Evolutionary conservation across 2,797 vertebrate genomes (phyloP), one percentile per base, ranked within the genome.

Genomic region (Cyprinodon diabolis): DNA sequence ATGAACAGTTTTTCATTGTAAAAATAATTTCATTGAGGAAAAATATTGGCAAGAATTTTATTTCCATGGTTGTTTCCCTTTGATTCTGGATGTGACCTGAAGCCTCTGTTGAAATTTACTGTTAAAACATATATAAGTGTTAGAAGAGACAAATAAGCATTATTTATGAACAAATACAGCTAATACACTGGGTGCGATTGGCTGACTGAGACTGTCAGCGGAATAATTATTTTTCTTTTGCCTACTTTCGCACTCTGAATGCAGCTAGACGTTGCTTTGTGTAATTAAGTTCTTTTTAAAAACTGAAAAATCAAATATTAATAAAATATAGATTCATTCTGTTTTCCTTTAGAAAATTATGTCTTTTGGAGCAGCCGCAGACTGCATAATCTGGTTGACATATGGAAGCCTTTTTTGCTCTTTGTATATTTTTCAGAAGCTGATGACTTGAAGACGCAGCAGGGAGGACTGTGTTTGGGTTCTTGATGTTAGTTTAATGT

Each of bases 401-500:
- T 35, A 40, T 40, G 35, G 15, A 62, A 17, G 35, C 15, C 9
- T 7, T 40, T 4, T 62, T 37, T 40, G 58, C 17, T 17, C 30
- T 60, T 3, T 21, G 7, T 55, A 55, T 55, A 55, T n/a, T 52
- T 52, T 52, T 52, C 52, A 55, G 52, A 55, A 11, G 35, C 52
- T 54, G 52, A 21, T 40, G 58, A 62, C 11, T 8, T 62, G 58
- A 40, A 62, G 58, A 62, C 58, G 37, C 35, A 62, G 58, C 35
- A 40, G 58, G 58, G 58, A 60, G 35, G 2, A 9, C 57, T 35
- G 57, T 30, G 3, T 14, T 21, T 10, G n/a, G 56, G 13, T 4
- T 62, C 58, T 62, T 40, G 58, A 62, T 37, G 58, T 62, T 62
- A 4, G 35, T 40, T 40, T 62, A 62, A 62, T 40, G 58, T 62